Percentiles rank a stretch among this genome's conserved stretches.
Conservation (phyloP, 2,113 vertebrate genomes). For the Microcebus murinus region DNA sequence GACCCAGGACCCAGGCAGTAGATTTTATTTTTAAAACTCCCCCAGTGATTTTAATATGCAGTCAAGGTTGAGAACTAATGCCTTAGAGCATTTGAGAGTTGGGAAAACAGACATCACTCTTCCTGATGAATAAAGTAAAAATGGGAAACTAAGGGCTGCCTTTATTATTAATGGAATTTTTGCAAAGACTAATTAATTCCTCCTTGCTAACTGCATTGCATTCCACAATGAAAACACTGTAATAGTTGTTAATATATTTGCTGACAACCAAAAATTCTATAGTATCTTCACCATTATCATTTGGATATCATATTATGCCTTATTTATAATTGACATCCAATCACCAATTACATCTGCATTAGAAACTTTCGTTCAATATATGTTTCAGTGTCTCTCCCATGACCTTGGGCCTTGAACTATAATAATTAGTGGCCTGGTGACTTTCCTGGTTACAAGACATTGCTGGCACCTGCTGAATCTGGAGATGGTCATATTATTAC, state of each 20-base stretch:
- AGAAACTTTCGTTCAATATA: slow-evolving; percentile 71
- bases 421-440: slow-evolving; percentile 74
- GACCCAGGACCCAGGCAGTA: not conserved
- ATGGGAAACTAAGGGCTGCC: not conserved
- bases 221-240: not conserved
- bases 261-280: not conserved
- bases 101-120: not conserved
- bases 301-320: not conserved
- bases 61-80: not conserved
- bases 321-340: slow-evolving; percentile 71
- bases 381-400: slow-evolving; percentile 37
- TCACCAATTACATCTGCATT: slow-evolving; percentile 67
- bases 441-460: slow-evolving; percentile 58
- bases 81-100: not conserved
- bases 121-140: not conserved
- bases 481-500: slow-evolving; percentile 39
- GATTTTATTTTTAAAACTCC: not conserved
- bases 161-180: slow-evolving; percentile 11
- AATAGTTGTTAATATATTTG: slow-evolving; percentile 3
- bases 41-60: not conserved
- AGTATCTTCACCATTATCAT: slow-evolving; percentile 41
- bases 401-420: slow-evolving; percentile 51
- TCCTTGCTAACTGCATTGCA: not conserved
- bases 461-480: slow-evolving; percentile 65
- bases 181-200: not conserved